Base-by-base conservation (phyloP, 2,113 vertebrate species). In the Recurvirostra avosetta region DNA sequence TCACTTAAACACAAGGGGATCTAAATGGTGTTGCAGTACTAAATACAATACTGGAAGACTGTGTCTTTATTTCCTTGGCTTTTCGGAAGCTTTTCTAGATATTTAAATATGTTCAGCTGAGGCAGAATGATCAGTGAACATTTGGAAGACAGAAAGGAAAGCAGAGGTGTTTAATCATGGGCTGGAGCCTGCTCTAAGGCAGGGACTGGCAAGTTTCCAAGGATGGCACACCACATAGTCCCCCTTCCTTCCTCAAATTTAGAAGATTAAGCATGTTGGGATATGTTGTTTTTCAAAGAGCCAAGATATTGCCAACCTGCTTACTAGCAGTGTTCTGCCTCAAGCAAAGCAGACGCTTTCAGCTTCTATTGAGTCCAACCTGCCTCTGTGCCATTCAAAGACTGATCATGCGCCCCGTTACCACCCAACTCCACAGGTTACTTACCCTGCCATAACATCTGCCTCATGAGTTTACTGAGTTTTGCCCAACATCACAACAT, bases 101-200 rank as follows among this genome's bases (percentile, higher is more conserved):
- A 58, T 85, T 72, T 49, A 76, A 70, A 18, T 62, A 43, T 73
- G 72, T 86, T 87, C 0, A 0, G 41, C 75, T 86, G 76, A 86
- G 67, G 49, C 76, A 91, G 75, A 86, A 80, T 1, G 5, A 92
- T 88, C 72, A 67, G 41, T 19, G 75, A 94, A 58, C 68, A 55
- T 71, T 84, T 89, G 59, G 80, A 84, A 95, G 75, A 71, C 63
- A 79, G 71, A 90, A 93, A 96, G 80, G 79, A 94, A 94, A 94
- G 83, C 88, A 95, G 92, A 96, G 88, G 91, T 94, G 92, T 92
- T 95, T 88, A 94, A 94, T 96, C 86, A 94, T 41, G 83, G 71
- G 65, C 91, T 81, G 73, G 26, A 89, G 89, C 38, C 68, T 74
- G 61, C 76, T 94, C 59, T 59, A 89, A 92, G 61, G 56, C 89